Evolutionary conservation across 2,888 invertebrate genomes (phyloP), one percentile per base, ranked within the genome.

Genomic region (Drosophila mimetica): DNA sequence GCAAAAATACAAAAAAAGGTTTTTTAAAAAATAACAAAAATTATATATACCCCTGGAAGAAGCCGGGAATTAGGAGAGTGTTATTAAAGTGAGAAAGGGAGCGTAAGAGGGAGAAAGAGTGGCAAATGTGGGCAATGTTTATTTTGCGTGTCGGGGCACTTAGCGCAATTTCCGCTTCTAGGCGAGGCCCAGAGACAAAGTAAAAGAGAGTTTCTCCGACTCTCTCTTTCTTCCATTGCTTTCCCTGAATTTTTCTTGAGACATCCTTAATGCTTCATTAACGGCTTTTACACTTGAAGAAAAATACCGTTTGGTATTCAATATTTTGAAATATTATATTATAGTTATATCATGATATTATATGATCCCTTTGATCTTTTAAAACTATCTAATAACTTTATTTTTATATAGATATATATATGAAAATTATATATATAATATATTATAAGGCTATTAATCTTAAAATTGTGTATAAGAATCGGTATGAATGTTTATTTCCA

Each of bases 111-210:
- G 42, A 39, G 32, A 11, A 30, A 46, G 54, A 48, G 42, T 48
- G 51, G 59, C 32, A 46, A 64, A 64, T 51, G 52, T 64, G 51
- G 66, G 42, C 71, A 85, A 80, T 86, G 80, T 86, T 86, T 86
- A 80, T 83, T 76, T 83, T 83, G 86, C 86, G 86, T 86, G 78
- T 71, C 71, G 64, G 69, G 70, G 74, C 86, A 82, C 82, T 82
- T 82, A 71, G 75, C 65, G 75, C 76, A 79, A 79, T 79, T 85
- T 82, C 85, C 82, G 82, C 69, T 79, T 71, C 73, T 57, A 74
- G 76, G 75, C 76, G 46, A 52, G 50, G 67, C 50, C 13, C 58
- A 42, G 34, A 52, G 59, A 67, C 58, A 67, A 64, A 42, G 66
- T 52, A 47, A 32, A n/a, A n/a, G n/a, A n/a, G 7, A 6, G 5